A percentile compares a stretch with the other conserved stretches of the same genome.
Conservation (phyloP, 37 sponge, comb jelly and placozoan genomes). For the Chondrilla cf. caribensis region DNA sequence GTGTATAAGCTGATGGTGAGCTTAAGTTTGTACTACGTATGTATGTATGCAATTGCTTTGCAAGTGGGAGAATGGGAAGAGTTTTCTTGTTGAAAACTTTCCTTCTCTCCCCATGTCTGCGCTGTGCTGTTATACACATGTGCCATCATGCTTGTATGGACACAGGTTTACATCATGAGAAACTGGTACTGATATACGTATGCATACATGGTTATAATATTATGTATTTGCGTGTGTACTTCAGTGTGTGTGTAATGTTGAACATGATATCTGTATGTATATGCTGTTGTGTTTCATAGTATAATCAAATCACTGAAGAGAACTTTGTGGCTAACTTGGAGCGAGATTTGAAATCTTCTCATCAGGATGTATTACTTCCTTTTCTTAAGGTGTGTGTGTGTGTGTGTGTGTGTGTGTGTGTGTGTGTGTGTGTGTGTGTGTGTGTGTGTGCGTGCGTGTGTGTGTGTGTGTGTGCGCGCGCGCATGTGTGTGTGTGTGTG, state of each 20-base stretch:
- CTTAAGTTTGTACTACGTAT: background rate
- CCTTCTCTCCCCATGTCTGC: no score
- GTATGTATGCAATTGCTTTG: background rate
- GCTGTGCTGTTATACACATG: background rate
- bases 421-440: no score
- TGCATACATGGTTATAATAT: background rate
- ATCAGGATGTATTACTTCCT: conserved; percentile 71
- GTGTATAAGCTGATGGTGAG: conserved; percentile 79
- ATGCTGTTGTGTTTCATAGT: conserved; percentile 16
- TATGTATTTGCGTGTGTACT: background rate
- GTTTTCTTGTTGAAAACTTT: no score
- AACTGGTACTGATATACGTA: no score
- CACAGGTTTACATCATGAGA: no score
- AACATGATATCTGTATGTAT: background rate
- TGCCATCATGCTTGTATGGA: no score
- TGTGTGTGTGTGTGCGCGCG: background rate
- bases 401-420: background rate
- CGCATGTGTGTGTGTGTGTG: conserved; percentile 14
- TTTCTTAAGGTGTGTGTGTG: conserved; percentile 59
- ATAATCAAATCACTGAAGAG: conserved; percentile 54
- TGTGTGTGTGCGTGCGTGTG: background rate
- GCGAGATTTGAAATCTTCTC: conserved; percentile 66
- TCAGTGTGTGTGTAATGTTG: background rate
- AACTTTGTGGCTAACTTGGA: conserved; percentile 71
- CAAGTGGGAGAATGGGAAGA: no score